Percentiles rank a stretch among this genome's conserved stretches.
These are phyloP conservation scores for Hyposoter dolosus DNA, from an alignment of 2,888 invertebrate genomes.

Conservation along the genomic window DNA sequence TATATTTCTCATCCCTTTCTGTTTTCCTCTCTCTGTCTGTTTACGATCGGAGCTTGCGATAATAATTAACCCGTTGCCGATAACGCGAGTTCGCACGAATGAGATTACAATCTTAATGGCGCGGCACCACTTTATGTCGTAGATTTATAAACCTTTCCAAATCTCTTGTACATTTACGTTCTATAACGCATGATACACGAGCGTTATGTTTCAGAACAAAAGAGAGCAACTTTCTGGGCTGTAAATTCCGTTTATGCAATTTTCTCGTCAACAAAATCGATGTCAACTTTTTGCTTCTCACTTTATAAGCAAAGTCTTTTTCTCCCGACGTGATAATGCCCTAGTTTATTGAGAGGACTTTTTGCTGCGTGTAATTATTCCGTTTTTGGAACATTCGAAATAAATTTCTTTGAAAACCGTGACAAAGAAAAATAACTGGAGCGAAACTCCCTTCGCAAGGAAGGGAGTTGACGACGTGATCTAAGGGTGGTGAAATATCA, in stretches of 20 bases:
- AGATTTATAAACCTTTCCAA: constrained; percentile 45
- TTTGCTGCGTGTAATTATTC: background rate
- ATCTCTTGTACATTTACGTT: background rate
- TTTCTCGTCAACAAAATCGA: background rate
- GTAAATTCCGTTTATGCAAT: background rate
- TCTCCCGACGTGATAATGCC: background rate
- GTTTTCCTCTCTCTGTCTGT: background rate
- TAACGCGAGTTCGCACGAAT: constrained; percentile 64
- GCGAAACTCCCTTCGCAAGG: background rate
- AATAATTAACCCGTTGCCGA: constrained; percentile 70
- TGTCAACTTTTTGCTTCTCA: background rate
- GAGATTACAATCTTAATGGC: constrained; percentile 71
- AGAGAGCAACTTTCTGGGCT: background rate
- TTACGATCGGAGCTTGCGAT: constrained; percentile 59
- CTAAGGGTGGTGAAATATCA: background rate
- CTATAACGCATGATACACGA: background rate
- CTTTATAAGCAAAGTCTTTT: background rate
- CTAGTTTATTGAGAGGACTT: background rate
- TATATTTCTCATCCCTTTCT: background rate
- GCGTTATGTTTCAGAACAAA: background rate
- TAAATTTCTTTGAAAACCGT: background rate
- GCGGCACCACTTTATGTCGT: constrained; percentile 69
- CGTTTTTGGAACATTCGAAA: background rate
- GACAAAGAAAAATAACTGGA: background rate
- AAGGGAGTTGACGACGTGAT: background rate